Conservation (phyloP, 2,113 vertebrate species). For the Campylorhamphus procurvoides region DNA sequence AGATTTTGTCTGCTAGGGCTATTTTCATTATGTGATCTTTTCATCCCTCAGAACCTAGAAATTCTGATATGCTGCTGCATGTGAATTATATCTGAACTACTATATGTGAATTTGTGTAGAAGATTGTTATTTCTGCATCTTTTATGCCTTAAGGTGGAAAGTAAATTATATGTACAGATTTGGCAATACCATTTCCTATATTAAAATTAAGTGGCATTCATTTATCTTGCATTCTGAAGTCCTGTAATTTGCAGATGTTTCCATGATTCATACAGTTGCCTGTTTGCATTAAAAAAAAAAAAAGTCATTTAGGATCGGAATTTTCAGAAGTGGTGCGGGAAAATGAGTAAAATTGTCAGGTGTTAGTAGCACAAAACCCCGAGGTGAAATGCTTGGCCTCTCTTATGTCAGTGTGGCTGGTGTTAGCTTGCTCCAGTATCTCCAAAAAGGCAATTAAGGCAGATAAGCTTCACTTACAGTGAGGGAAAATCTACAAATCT, state of each 20-base stretch:
- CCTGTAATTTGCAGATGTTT: not conserved
- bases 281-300: not conserved
- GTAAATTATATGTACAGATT: rapidly evolving
- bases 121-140: not conserved
- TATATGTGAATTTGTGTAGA: not conserved
- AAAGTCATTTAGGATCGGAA: not conserved
- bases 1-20: not conserved
- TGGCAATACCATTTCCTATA: not conserved
- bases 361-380: not conserved
- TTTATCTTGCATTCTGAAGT: not conserved
- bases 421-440: not conserved
- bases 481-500: not conserved
- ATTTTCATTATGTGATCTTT: not conserved
- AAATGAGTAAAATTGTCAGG: not conserved
- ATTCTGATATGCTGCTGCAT: not conserved
- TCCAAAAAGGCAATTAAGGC: not conserved
- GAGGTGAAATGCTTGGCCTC: not conserved
- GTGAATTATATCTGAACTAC: not conserved
- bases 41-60: not conserved
- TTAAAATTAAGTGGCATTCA: not conserved
- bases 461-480: not conserved
- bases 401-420: not conserved
- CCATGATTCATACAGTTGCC: not conserved
- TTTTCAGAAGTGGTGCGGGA: not conserved
- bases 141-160: not conserved